A percentile compares a stretch with the other conserved stretches of the same genome.
Evolutionary conservation across 2,113 vertebrate genomes (phyloP).

Genomic region (Pseudorectes ferrugineus): DNA sequence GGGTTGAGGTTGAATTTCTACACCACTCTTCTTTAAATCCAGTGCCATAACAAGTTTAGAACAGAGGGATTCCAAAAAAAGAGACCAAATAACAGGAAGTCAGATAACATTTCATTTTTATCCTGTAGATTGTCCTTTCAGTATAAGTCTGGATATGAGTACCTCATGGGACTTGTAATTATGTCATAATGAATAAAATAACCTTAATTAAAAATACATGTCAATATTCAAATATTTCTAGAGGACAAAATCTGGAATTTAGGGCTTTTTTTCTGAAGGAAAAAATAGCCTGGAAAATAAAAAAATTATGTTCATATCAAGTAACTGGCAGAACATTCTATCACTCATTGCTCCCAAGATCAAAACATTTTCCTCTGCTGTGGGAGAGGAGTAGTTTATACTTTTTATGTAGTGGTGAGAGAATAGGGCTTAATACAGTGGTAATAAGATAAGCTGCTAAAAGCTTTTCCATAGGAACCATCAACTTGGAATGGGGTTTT

Average conservation of each 20-base stretch:
- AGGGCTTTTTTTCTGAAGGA: background rate
- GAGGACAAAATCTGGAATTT: background rate
- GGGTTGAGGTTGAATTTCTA: background rate
- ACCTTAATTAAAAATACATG: background rate
- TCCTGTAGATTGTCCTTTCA: background rate
- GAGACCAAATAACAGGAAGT: background rate
- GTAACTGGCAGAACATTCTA: background rate
- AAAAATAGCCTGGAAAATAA: background rate
- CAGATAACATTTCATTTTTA: background rate
- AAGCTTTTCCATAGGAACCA: background rate
- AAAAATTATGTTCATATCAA: background rate
- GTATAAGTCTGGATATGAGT: background rate
- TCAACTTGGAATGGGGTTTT: background rate
- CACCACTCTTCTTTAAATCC: background rate
- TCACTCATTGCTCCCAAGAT: background rate
- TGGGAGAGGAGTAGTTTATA: background rate
- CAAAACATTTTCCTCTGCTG: background rate
- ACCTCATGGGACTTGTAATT: background rate
- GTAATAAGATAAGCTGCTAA: slow-evolving; percentile 17
- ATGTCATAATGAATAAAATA: background rate
- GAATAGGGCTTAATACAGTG: background rate
- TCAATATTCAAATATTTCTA: background rate
- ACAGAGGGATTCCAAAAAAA: background rate
- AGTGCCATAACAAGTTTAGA: background rate
- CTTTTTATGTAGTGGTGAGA: background rate